Base-by-base conservation (phyloP, 2,888 invertebrate species). In the Aspidiotus destructor region DNA sequence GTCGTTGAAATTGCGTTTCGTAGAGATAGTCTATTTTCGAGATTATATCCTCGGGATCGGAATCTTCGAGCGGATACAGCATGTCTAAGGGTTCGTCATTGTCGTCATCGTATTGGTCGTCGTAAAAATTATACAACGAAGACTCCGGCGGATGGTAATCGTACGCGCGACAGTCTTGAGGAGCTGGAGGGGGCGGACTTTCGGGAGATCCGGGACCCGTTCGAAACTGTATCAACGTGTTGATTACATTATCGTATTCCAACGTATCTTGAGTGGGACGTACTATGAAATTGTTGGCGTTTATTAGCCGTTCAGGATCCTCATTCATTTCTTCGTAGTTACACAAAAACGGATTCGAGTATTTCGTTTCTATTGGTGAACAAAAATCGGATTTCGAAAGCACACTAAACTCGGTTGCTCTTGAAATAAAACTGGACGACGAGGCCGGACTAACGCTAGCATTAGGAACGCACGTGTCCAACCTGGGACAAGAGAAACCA, bases 141-240 rank as follows among this genome's bases (percentile, higher is more conserved):
- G 10, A 11, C 6, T 48, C 48, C 10, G 9, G 16, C 6, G 17
- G 16, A 10, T 28, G 9, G 40, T 69, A 62, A 40, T 58, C 13
- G 40, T 58, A 58, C 7, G 67, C 40, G 28, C 48, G 67, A 8
- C 71, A 70, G 65, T 88, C 87, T 70, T 84, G 84, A 0, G 90
- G 89, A 0, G 90, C 89, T 41, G 90, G 90, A 6, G 90, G 90
- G 2, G 89, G 89, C 2, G 89, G 89, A 52, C 79, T 80, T 76
- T 87, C 87, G 0, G 86, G 85, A 41, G 86, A 84, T 0, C 70
- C 11, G 1, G 60, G 58, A 48, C 55, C 44, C 1, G 58, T 13
- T n/a, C 60, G 67, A n/a, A 55, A 67, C 17, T 67, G 67, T 8
- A 48, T 58, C 57, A 67, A 40, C 0, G 67, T 48, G n/a, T 67